These are phyloP conservation scores for Pogonus chalceus DNA, from an alignment of 1,140 invertebrate species.

Conservation along the genomic window DNA sequence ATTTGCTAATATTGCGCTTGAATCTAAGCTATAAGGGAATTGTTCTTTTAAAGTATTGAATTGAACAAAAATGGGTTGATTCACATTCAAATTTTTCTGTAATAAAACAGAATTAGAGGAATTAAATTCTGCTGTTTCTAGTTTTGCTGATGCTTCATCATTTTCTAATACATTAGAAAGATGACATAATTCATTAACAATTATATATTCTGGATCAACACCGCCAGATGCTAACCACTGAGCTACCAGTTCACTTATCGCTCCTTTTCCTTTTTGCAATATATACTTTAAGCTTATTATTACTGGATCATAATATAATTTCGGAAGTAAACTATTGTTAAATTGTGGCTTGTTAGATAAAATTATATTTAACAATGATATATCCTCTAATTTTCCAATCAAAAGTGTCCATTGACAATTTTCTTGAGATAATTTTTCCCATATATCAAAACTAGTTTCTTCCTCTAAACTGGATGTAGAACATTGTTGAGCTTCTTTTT, in stretches of 20 bases:
- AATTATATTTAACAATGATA: constrained; percentile 64
- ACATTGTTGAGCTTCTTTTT: constrained; percentile 32
- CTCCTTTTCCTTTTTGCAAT: constrained; percentile 70
- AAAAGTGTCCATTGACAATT: constrained; percentile 75
- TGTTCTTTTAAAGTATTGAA: constrained; percentile 53
- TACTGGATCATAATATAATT: constrained; percentile 46
- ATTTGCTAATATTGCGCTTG: constrained; percentile 68
- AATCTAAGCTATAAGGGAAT: constrained; percentile 77
- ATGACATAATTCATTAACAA: constrained; percentile 24
- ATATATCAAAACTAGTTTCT: constrained; percentile 45
- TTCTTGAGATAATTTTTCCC: constrained; percentile 78
- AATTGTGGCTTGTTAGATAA: constrained; percentile 43
- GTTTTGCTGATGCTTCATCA: constrained; percentile 3
- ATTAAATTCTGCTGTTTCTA: constrained; percentile 10
- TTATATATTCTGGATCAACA: constrained; percentile 46
- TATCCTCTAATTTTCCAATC: constrained; percentile 80
- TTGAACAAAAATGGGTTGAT: constrained; percentile 42
- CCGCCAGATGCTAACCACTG: constrained; percentile 67
- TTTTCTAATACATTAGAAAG: constrained; percentile 16
- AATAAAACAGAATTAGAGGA: constrained; percentile 16
- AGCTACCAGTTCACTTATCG: constrained; percentile 70
- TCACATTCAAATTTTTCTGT: constrained; percentile 28
- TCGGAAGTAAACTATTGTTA: constrained; percentile 36
- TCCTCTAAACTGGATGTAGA: constrained; percentile 37
- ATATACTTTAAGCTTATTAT: constrained; percentile 64